Evolutionary conservation across 2,797 vertebrate species (phyloP), one percentile per base, ranked within the genome.

Genomic region (Perodicticus potto): DNA sequence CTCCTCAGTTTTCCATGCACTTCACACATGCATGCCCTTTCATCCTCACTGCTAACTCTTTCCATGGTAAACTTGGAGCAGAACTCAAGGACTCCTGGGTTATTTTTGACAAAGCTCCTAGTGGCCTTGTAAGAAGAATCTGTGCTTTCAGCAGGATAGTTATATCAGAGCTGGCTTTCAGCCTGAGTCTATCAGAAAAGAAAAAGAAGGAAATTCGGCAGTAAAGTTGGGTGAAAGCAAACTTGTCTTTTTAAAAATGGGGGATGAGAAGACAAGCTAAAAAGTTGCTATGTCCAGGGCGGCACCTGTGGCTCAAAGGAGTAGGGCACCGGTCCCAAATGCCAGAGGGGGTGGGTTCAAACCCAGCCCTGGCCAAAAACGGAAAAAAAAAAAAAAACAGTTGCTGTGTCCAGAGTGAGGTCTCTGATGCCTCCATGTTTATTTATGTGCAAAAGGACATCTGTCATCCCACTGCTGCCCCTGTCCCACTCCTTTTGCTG

Each of bases 1-100:
- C 2, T 22, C 55, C 87, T 16, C 85, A 32, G 34, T 69, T 86
- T 76, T 73, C 80, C 7, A 20, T 22, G 55, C 45, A 91, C 77
- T 78, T 84, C 76, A 91, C 34, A 86, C 23, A 49, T 65, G 16
- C 8, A 40, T 23, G 57, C 29, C 9, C 17, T 61, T 49, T 17
- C 34, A 65, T 45, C 17, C 25, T 32, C n/a, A 65, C 5, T 83
- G 9, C 32, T 6, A 55, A 8, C 80, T 89, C 55, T 94, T 86
- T 85, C 25, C 53, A 57, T 49, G 55, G 69, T 63, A 25, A 93
- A 83, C 16, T 32, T 88, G 73, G 23, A 81, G 29, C 32, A 8
- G 32, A 72, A 95, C n/a, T 57, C 40, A 90, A 91, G 65, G 43
- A 37, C 61, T 95, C 78, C 85, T 96, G 5, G 67, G 55, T 86